Conservation (phyloP, 2,797 vertebrate species). For the Myripristis murdjan region DNA sequence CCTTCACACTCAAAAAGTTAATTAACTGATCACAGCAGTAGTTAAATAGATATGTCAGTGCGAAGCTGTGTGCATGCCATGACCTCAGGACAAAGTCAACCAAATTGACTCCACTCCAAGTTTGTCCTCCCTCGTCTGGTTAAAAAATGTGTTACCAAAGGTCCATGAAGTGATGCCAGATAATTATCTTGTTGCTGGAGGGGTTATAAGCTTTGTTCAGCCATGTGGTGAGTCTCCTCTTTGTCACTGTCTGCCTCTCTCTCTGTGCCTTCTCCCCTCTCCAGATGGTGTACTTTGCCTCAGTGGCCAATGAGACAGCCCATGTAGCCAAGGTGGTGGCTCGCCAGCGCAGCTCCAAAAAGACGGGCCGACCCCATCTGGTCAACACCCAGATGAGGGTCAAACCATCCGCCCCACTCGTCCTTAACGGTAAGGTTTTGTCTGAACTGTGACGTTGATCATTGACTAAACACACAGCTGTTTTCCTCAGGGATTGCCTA, state of each 20-base stretch:
- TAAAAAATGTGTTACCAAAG: too few relatives aligned
- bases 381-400: constrained; percentile 97
- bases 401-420: constrained; percentile 87
- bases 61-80: too few relatives aligned
- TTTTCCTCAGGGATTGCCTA: too few relatives aligned
- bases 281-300: constrained; percentile 87
- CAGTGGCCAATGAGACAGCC: constrained; percentile 85
- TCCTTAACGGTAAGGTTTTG: constrained; percentile 86
- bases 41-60: too few relatives aligned
- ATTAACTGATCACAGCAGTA: too few relatives aligned
- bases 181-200: background rate
- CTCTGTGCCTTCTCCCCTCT: constrained; percentile 1
- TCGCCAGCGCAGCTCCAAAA: constrained; percentile 92
- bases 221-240: constrained; percentile 3
- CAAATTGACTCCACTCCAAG: too few relatives aligned
- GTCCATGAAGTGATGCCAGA: too few relatives aligned
- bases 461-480: background rate
- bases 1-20: too few relatives aligned
- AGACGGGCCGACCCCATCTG: constrained; percentile 87
- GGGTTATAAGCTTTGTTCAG: background rate
- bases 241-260: background rate
- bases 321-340: constrained; percentile 91
- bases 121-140: too few relatives aligned
- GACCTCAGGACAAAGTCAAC: too few relatives aligned
- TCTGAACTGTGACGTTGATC: background rate